Base-by-base conservation (phyloP, 2,797 vertebrate species). In the Halcyon smyrnensis region DNA sequence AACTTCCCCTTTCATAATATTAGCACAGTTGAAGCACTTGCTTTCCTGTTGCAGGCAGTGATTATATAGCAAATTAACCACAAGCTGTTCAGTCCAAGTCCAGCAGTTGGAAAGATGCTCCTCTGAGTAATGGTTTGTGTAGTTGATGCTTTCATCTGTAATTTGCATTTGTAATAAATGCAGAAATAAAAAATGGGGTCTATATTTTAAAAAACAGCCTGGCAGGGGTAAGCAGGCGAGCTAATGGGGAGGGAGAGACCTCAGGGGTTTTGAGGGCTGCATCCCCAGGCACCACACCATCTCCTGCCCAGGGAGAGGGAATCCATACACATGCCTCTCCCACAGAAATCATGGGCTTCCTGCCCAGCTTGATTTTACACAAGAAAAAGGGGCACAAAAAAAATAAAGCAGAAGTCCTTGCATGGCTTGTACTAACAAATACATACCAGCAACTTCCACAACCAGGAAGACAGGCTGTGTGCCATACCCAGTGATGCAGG, bases 11-110 rank as follows among this genome's bases (percentile, higher is more conserved):
- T 98, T 98, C 98, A 98, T 98, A 98, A 98, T 98, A 98, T 98
- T 98, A 98, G 97, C 97, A 98, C 92, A 98, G 97, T 97, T 98
- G 91, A 95, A 98, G 97, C 97, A 95, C 97, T 97, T 96, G 93
- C 97, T 96, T 97, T 97, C 95, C 95, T 93, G 96, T 98, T 98
- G 97, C 98, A 98, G 96, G 97, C 98, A 98, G 98, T 98, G 98
- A 98, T 98, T 98, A 98, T 97, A 98, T 98, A 98, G 98, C 97
- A 98, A 98, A 98, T 98, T 98, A 98, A 98, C 97, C 98, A 98
- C 98, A 98, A 98, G 98, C 98, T 98, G 98, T 98, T 98, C 96
- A 57, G 97, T 97, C 97, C 97, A 97, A 89, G 86, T 97, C 98
- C 90, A 98, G 97, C 97, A 98, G 97, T 98, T 98, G 97, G 97